A percentile compares a stretch with the other conserved stretches of the same genome.
Evolutionary conservation across 2,797 vertebrate genomes (phyloP).

Genomic region (Lepus oiostolus): DNA sequence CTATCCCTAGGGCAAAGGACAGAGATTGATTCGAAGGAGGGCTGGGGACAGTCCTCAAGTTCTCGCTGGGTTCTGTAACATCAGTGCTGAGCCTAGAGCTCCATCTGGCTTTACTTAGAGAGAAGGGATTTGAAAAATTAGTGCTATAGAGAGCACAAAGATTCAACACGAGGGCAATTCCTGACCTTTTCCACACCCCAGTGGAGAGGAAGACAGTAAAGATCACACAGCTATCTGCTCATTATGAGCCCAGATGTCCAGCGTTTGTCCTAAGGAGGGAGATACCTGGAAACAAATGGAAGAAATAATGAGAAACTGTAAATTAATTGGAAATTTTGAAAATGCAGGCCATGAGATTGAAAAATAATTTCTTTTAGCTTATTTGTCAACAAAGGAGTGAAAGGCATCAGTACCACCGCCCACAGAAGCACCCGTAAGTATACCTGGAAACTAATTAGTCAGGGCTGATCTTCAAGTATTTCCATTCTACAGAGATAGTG

Average conservation of each 20-base stretch:
- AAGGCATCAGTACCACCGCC: not conserved
- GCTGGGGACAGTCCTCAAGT: not conserved
- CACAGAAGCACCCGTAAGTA: not conserved
- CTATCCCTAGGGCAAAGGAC: not conserved
- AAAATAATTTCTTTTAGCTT: constrained; percentile 26
- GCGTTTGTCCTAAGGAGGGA: constrained; percentile 29
- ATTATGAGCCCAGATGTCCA: constrained; percentile 1
- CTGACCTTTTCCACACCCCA: constrained; percentile 17
- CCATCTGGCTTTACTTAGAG: constrained; percentile 65
- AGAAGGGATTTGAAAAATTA: constrained; percentile 57
- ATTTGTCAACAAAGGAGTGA: constrained; percentile 33
- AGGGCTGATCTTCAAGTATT: constrained; percentile 22
- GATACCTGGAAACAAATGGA: constrained; percentile 27
- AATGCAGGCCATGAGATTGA: constrained; percentile 34
- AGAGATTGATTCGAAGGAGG: not conserved
- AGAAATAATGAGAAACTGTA: constrained; percentile 35
- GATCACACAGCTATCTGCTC: constrained; percentile 18
- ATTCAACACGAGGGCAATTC: not conserved
- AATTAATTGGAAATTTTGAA: constrained; percentile 54
- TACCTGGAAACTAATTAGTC: not conserved
- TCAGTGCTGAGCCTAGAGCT: constrained; percentile 57
- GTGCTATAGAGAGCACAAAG: constrained; percentile 9
- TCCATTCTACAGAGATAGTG: constrained; percentile 29
- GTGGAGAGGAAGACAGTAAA: constrained; percentile 26
- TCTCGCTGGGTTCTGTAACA: constrained; percentile 6